These are phyloP conservation scores for Telmatherina bonti DNA, from an alignment of 2,797 vertebrate species.

Conservation along the genomic window DNA sequence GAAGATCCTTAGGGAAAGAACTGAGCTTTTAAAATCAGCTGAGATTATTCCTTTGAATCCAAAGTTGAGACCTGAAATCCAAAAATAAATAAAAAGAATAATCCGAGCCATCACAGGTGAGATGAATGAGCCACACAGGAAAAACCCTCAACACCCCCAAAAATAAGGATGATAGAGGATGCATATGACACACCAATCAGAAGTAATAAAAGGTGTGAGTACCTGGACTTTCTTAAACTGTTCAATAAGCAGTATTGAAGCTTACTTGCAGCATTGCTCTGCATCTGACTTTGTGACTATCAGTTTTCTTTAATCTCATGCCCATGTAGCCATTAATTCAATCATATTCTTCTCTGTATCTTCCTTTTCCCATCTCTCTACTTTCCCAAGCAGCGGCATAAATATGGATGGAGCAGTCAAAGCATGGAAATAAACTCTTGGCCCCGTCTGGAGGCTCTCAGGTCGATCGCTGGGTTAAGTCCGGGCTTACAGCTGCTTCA, in stretches of 20 bases:
- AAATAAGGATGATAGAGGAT: neutral
- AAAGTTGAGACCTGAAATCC: no score
- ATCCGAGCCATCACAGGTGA: no score
- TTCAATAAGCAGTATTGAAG: conserved; percentile 9
- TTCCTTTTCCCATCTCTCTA: conserved; percentile 43
- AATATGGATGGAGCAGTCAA: conserved; percentile 13
- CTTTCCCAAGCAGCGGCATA: conserved; percentile 69
- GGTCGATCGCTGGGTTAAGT: conserved; percentile 70
- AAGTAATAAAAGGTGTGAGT: neutral
- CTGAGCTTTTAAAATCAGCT: no score
- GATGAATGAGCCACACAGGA: no score
- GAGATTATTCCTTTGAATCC: no score
- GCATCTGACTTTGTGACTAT: neutral
- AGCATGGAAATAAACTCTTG: conserved; percentile 51
- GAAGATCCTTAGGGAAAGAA: no score
- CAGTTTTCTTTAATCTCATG: conserved; percentile 31
- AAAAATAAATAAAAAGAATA: no score
- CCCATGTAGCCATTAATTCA: conserved; percentile 32
- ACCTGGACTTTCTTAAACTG: neutral
- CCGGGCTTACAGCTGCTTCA: conserved; percentile 66
- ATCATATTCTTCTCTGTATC: conserved; percentile 19
- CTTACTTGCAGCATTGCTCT: neutral
- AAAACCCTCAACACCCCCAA: no score
- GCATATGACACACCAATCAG: neutral
- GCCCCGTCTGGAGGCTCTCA: conserved; percentile 28